A percentile compares a stretch with the other conserved stretches of the same genome.
These are phyloP conservation scores for Anniella stebbinsi DNA, from an alignment of 2,797 vertebrate genomes.

Conservation along the genomic window DNA sequence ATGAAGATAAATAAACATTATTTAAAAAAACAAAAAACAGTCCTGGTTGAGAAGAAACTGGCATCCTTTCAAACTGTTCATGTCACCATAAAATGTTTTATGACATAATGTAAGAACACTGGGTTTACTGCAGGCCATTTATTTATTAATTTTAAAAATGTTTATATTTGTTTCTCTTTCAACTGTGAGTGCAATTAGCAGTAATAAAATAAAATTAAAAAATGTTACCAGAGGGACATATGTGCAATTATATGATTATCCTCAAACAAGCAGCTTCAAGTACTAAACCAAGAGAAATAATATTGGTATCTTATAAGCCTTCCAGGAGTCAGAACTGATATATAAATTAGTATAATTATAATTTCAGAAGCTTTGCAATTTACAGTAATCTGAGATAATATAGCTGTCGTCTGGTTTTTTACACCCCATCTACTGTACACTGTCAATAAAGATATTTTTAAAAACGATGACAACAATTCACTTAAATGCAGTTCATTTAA, in stretches of 20 bases:
- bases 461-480: not conserved
- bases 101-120: not conserved
- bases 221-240: slow-evolving; percentile 36
- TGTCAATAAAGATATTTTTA: not conserved
- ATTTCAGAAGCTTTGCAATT: slow-evolving; percentile 54
- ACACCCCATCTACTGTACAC: slow-evolving; percentile 37
- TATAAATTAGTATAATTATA: slow-evolving; percentile 57
- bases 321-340: slow-evolving; percentile 33
- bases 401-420: slow-evolving; percentile 48
- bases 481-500: slow-evolving; percentile 29
- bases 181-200: slow-evolving; percentile 37
- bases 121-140: not conserved
- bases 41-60: not conserved
- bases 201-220: slow-evolving; percentile 52
- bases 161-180: slow-evolving; percentile 40
- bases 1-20: not conserved
- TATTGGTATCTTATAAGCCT: slow-evolving; percentile 55
- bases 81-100: not conserved
- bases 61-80: not conserved
- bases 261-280: slow-evolving; percentile 58
- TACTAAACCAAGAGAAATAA: slow-evolving; percentile 55
- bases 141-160: slow-evolving; percentile 35
- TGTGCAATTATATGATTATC: slow-evolving; percentile 65
- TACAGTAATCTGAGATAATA: not conserved
- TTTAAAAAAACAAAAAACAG: not conserved